Conservation (phyloP, 2,113 vertebrate genomes). For the Crotophaga sulcirostris region DNA sequence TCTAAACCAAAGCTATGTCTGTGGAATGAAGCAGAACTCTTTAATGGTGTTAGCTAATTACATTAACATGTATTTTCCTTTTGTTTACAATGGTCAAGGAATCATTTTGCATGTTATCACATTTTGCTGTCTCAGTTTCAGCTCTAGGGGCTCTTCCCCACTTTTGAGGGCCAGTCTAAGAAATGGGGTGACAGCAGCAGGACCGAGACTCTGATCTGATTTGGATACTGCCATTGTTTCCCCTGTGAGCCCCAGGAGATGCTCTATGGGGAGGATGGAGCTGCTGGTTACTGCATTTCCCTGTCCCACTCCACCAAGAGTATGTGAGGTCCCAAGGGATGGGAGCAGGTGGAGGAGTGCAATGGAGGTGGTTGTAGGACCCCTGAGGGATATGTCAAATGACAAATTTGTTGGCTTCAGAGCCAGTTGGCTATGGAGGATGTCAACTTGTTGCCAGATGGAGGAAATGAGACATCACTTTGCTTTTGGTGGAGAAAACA, state of each 20-base stretch:
- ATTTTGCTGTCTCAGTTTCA: background rate
- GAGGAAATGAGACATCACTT: background rate
- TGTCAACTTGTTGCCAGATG: background rate
- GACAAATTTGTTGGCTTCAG: background rate
- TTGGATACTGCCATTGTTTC: fast-evolving
- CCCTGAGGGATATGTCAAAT: background rate
- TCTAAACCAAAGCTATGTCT: background rate
- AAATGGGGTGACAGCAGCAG: background rate
- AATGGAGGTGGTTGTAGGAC: background rate
- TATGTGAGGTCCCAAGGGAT: too few relatives aligned
- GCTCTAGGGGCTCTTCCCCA: background rate
- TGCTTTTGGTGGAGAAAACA: background rate
- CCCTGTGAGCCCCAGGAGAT: background rate
- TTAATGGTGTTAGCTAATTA: background rate
- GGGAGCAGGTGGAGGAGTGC: background rate
- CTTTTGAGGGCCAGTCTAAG: background rate
- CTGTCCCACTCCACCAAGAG: background rate
- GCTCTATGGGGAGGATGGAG: background rate
- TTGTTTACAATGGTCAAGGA: background rate
- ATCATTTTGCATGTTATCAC: background rate
- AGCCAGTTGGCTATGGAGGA: background rate
- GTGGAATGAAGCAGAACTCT: background rate
- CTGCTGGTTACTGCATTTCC: background rate
- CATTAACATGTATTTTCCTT: background rate
- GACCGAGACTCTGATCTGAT: fast-evolving